These are phyloP conservation scores for Aldrovandia affinis DNA, from an alignment of 2,797 vertebrate genomes.

Conservation along the genomic window DNA sequence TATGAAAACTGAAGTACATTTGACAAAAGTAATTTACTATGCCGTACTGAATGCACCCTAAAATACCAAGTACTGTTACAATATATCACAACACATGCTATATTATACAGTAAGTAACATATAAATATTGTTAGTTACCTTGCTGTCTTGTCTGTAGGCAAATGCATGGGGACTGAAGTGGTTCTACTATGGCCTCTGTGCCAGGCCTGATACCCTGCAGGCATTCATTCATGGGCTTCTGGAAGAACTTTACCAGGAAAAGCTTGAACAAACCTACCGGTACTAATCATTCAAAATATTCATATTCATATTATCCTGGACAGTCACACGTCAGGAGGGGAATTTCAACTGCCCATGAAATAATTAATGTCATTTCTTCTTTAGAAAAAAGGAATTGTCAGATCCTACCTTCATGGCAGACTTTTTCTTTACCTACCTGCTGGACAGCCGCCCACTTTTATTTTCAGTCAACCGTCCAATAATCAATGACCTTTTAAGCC, in stretches of 20 bases:
- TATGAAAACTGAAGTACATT: too few species aligned
- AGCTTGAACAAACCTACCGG: not conserved
- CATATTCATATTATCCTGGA: not conserved
- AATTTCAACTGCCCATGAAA: not conserved
- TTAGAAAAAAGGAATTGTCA: not conserved
- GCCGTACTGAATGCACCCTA: not conserved
- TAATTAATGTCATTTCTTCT: not conserved
- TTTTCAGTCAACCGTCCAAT: slow-evolving; percentile 1
- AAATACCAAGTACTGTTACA: not conserved
- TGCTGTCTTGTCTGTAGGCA: slow-evolving; percentile 50
- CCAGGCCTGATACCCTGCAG: slow-evolving; percentile 20
- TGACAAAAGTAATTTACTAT: not conserved
- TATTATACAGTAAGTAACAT: too few species aligned
- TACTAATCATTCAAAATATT: not conserved
- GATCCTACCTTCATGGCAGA: slow-evolving; percentile 22
- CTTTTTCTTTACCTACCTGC: slow-evolving; percentile 22
- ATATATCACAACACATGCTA: not conserved
- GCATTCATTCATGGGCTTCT: slow-evolving; percentile 17
- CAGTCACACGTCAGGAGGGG: not conserved
- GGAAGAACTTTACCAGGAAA: slow-evolving; percentile 24
- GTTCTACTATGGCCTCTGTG: slow-evolving; percentile 55
- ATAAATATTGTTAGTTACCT: slow-evolving; percentile 17
- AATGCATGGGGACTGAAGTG: slow-evolving; percentile 69
- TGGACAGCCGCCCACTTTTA: slow-evolving; percentile 6
- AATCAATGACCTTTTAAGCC: slow-evolving; percentile 13